These are phyloP conservation scores for Styela clava DNA, from an alignment of 23 tunicate species.

Conservation along the genomic window DNA sequence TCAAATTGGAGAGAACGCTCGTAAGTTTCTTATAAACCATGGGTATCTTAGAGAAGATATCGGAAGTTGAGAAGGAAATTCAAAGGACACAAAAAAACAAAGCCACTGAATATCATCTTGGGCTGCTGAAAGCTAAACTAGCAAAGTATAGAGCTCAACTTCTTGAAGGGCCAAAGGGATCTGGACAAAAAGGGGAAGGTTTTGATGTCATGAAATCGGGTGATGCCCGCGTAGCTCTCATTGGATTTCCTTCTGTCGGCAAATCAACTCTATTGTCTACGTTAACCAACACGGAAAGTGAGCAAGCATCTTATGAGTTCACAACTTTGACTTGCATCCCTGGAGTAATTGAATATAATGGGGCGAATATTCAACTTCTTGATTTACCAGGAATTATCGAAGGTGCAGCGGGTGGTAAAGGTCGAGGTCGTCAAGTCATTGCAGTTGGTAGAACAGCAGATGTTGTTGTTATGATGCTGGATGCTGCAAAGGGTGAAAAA, in stretches of 20 bases:
- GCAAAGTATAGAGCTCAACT: slow-evolving; percentile 90
- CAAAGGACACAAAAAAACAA: slow-evolving; percentile 95
- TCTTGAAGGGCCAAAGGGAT: slow-evolving; percentile 80
- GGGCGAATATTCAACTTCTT: slow-evolving; percentile 95
- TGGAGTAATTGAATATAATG: slow-evolving; percentile 96
- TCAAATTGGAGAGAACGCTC: too few relatives aligned
- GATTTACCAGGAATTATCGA: slow-evolving; percentile 99
- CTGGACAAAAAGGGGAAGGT: slow-evolving; percentile 94
- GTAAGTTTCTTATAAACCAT: too few relatives aligned
- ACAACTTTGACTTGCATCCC: slow-evolving; percentile 99
- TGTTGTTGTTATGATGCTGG: slow-evolving; percentile 94
- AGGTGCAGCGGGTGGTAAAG: slow-evolving; percentile 98
- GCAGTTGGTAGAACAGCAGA: slow-evolving; percentile 97
- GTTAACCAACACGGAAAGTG: slow-evolving; percentile 75
- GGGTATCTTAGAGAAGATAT: slow-evolving; percentile 96
- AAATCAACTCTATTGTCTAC: slow-evolving; percentile 93
- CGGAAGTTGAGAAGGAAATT: slow-evolving; percentile 90
- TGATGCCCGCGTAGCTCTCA: slow-evolving; percentile 93
- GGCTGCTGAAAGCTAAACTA: slow-evolving; percentile 93
- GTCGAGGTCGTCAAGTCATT: slow-evolving; percentile 95
- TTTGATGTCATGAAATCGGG: slow-evolving; percentile 99
- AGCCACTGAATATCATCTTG: slow-evolving; percentile 98
- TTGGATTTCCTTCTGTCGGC: slow-evolving; percentile 99
- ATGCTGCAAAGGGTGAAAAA: slow-evolving; percentile 88
- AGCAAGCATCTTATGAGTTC: slow-evolving; percentile 91